Evolutionary conservation across 37 sponge, comb jelly and placozoan genomes (phyloP), one percentile per base, ranked within the genome.

Genomic region (Cliona cf. orientalis): DNA sequence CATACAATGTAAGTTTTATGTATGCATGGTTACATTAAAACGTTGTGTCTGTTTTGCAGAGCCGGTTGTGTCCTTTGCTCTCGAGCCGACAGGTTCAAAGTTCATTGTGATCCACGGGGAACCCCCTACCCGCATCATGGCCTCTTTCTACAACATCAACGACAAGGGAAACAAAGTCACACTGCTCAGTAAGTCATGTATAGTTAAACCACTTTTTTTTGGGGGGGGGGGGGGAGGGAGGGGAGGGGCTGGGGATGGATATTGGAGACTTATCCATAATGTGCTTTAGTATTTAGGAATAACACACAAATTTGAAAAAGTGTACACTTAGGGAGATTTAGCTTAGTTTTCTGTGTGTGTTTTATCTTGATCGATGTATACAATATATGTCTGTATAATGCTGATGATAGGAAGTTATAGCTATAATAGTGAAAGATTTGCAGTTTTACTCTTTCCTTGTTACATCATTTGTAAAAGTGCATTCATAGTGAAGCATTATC

Each of bases 71-170:
- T 65, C 83, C 21, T 97, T 90, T 82, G 81, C 86, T 1, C 36
- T 96, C 86, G 99, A 99, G 59, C 97, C 97, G 11, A 33, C 84
- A 72, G 97, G 99, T 5, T 80, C 90, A 65, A 94, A 90, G 65
- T 87, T 99, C 38, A 95, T 88, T 43, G 79, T 94, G 12, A 84
- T 99, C 42, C 91, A 94, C 58, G 95, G 93, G 39, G 92, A 93
- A 42, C 91, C 86, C 35, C 86, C 93, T 14, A 81, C 79, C 29
- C 79, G 91, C 3, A 82, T 87, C 23, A 80, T 66, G 11, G 80
- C 74, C 58, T 89, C 80, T 33, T 89, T 95, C 79, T 98, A 86
- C 84, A 65, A 80, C 56, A 73, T 96, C 36, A 81, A 76, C 12
- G 84, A 83, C 78, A 89, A 87, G 70, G 84, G 89, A 43, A 70